Evolutionary conservation across 92 coral and sea anemone species (phyloP).

Genomic region (Porites lobata): DNA sequence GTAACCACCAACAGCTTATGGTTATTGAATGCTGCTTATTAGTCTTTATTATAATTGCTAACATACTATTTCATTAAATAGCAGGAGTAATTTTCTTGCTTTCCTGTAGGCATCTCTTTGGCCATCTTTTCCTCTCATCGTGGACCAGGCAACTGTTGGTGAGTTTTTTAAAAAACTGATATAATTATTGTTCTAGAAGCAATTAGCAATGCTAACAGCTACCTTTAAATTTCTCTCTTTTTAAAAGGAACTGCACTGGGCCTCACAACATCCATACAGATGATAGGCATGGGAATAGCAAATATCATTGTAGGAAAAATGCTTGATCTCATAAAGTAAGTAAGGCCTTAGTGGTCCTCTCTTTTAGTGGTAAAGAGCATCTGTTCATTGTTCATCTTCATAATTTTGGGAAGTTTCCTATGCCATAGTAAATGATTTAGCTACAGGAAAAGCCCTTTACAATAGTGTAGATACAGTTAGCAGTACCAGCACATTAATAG

Average conservation of each 20-base stretch:
- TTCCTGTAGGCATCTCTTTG: slow-evolving; percentile 81
- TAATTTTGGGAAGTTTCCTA: too few species aligned
- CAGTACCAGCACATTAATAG: too few species aligned
- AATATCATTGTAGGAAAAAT: slow-evolving; percentile 87
- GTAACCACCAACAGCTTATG: too few species aligned
- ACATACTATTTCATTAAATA: too few species aligned
- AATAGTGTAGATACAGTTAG: too few species aligned
- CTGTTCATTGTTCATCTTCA: too few species aligned
- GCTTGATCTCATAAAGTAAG: slow-evolving; percentile 75
- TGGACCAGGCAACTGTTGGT: slow-evolving; percentile 84
- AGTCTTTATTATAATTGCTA: too few species aligned
- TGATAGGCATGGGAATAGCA: slow-evolving; percentile 90
- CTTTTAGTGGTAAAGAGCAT: too few species aligned
- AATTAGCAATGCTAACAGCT: not conserved
- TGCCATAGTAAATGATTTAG: too few species aligned
- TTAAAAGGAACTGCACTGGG: slow-evolving; percentile 89
- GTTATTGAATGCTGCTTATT: too few species aligned
- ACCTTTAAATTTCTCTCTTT: not conserved
- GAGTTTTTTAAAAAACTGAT: slow-evolving; percentile 7
- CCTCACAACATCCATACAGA: slow-evolving; percentile 83
- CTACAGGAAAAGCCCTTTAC: too few species aligned
- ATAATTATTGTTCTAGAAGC: too few species aligned
- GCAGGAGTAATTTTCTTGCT: not conserved
- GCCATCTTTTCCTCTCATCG: slow-evolving; percentile 91
- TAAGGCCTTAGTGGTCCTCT: not conserved